These are phyloP conservation scores for Halichoeres trimaculatus DNA, from an alignment of 2,113 vertebrate species.

Conservation along the genomic window DNA sequence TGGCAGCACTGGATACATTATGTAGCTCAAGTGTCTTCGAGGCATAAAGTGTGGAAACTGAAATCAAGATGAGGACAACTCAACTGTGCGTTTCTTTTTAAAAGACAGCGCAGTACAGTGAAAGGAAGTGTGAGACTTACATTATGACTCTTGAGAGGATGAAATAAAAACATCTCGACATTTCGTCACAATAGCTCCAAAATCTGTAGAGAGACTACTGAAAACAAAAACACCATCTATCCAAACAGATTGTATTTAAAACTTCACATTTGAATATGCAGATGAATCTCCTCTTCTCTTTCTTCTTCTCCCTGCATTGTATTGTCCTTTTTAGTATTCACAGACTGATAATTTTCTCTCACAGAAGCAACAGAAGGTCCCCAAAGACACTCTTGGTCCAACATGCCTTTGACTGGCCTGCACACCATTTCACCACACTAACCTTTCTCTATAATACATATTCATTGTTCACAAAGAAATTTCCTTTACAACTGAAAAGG, in stretches of 20 bases:
- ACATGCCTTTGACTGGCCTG: constrained; percentile 62
- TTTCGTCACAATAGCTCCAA: not conserved
- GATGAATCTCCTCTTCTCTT: constrained; percentile 11
- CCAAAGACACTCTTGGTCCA: constrained; percentile 51
- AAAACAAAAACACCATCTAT: constrained; percentile 14
- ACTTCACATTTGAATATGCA: constrained; percentile 35
- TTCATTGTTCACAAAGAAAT: constrained; percentile 43
- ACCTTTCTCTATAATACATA: constrained; percentile 61
- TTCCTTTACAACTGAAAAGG: constrained; percentile 31
- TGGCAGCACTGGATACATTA: constrained; percentile 1
- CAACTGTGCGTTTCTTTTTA: constrained; percentile 10
- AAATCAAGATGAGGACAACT: constrained; percentile 14
- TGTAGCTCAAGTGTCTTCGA: constrained; percentile 1
- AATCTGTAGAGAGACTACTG: not conserved
- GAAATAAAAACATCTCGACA: constrained; percentile 7
- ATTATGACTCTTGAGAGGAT: not conserved
- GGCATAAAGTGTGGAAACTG: not conserved
- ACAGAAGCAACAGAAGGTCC: constrained; percentile 49
- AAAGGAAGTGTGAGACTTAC: not conserved
- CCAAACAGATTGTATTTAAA: constrained; percentile 11
- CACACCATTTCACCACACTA: constrained; percentile 64
- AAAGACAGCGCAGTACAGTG: constrained; percentile 9
- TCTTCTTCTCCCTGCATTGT: constrained; percentile 9
- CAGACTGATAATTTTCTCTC: constrained; percentile 49
- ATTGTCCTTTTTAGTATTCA: constrained; percentile 58